These are phyloP conservation scores for Philereme transversata DNA, from an alignment of 2,888 invertebrate genomes.

Conservation along the genomic window DNA sequence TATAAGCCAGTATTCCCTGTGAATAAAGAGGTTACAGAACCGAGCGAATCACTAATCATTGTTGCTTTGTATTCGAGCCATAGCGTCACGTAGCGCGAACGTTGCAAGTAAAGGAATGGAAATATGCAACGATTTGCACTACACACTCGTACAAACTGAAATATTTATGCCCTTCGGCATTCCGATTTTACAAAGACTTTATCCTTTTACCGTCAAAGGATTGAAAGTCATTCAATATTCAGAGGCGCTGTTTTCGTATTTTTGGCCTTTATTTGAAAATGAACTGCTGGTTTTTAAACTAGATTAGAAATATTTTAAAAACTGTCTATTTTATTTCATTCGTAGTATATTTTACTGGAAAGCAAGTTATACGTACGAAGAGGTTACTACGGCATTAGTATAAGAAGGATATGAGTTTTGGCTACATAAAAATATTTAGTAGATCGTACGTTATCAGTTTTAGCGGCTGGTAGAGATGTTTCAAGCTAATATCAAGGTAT, in stretches of 20 bases:
- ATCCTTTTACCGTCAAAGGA: constrained; percentile 21
- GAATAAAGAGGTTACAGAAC: constrained; percentile 10
- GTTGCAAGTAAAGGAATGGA: constrained; percentile 29
- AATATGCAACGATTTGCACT: constrained; percentile 34
- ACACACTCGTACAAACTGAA: constrained; percentile 22
- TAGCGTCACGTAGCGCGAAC: constrained; percentile 16
- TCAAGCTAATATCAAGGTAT: too few species aligned
- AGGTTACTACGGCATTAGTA: too few species aligned
- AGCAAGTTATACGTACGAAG: too few species aligned
- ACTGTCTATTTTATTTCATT: too few species aligned
- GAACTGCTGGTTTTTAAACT: not conserved
- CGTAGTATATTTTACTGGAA: too few species aligned
- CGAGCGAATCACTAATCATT: constrained; percentile 27
- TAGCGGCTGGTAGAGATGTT: too few species aligned
- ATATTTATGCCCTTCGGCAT: constrained; percentile 24
- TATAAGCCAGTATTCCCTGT: constrained; percentile 9
- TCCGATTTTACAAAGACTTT: constrained; percentile 18
- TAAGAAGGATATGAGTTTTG: too few species aligned
- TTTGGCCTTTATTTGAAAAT: not conserved
- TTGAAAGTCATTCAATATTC: constrained; percentile 13
- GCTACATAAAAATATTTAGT: too few species aligned
- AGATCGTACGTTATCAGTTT: too few species aligned
- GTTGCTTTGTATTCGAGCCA: constrained; percentile 26
- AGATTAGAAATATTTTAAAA: too few species aligned
- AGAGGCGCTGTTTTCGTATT: constrained; percentile 6